Evolutionary conservation across 1,140 invertebrate species (phyloP).

Genomic region (Agraylea sexmaculata): DNA sequence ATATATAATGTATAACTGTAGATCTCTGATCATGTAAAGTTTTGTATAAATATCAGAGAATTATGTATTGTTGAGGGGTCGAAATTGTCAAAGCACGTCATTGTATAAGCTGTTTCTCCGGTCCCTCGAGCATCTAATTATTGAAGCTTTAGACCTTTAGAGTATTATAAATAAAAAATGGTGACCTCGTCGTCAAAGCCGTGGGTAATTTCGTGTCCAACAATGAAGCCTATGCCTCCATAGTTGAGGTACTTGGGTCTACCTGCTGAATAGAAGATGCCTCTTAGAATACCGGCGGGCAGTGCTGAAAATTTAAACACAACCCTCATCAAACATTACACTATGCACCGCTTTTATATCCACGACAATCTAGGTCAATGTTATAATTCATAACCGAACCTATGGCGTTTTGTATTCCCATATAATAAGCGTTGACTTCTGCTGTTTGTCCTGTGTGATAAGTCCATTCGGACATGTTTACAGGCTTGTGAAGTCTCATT

Average conservation of each 20-base stretch:
- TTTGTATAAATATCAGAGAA: no score
- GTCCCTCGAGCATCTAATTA: no score
- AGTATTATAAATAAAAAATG: background rate
- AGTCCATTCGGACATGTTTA: slow-evolving; percentile 76
- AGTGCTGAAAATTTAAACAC: slow-evolving; percentile 47
- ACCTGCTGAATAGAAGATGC: slow-evolving; percentile 71
- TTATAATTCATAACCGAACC: slow-evolving; percentile 43
- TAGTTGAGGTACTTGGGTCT: slow-evolving; percentile 85
- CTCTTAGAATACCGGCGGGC: slow-evolving; percentile 82
- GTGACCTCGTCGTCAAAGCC: slow-evolving; percentile 75
- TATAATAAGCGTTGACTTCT: slow-evolving; percentile 74
- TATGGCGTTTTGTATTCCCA: slow-evolving; percentile 71
- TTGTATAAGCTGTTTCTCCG: no score
- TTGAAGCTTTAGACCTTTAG: no score
- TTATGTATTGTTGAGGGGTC: no score
- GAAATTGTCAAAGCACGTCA: no score
- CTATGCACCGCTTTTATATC: background rate
- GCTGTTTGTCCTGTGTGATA: slow-evolving; percentile 66
- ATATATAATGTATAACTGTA: no score
- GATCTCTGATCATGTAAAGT: no score
- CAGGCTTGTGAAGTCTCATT: slow-evolving; percentile 56
- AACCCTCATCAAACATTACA: background rate
- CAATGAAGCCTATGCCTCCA: slow-evolving; percentile 82
- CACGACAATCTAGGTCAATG: background rate
- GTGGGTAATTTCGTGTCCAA: slow-evolving; percentile 89